Evolutionary conservation across 2,113 vertebrate species (phyloP).

Genomic region (Neolamprologus caudopunctatus): DNA sequence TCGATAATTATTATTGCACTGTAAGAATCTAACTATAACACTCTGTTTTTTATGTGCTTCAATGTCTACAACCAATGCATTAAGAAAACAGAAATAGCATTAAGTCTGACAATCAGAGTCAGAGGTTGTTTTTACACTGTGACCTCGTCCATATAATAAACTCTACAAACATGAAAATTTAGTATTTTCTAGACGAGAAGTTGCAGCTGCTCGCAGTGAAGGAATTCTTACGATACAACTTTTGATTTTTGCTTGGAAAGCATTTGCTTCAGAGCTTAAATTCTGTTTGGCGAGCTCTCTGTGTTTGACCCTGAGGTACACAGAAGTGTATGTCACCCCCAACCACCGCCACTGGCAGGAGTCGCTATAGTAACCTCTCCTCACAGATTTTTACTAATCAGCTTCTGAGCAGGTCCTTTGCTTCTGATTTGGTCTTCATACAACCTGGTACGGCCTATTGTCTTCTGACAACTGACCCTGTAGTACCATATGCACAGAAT

Average conservation of each 20-base stretch:
- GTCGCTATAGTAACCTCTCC: background rate
- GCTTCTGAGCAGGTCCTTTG: background rate
- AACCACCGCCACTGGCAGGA: background rate
- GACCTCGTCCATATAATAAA: background rate
- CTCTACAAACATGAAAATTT: background rate
- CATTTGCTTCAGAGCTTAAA: background rate
- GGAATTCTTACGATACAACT: background rate
- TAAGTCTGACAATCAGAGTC: fast-evolving
- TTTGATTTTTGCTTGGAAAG: background rate
- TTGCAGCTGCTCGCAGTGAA: background rate
- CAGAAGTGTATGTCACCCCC: fast-evolving
- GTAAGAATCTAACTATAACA: background rate
- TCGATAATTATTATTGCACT: background rate
- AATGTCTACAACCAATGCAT: background rate
- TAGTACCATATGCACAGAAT: background rate
- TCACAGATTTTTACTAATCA: background rate
- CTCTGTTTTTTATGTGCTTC: background rate
- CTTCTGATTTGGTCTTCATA: background rate
- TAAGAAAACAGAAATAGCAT: background rate
- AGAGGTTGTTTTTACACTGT: background rate
- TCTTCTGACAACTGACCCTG: background rate
- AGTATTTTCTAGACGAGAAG: background rate
- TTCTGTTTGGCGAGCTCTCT: background rate
- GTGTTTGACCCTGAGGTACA: background rate
- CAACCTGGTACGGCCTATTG: fast-evolving